These are phyloP conservation scores for Amblyornis subalaris DNA, from an alignment of 2,113 vertebrate genomes.

Conservation along the genomic window DNA sequence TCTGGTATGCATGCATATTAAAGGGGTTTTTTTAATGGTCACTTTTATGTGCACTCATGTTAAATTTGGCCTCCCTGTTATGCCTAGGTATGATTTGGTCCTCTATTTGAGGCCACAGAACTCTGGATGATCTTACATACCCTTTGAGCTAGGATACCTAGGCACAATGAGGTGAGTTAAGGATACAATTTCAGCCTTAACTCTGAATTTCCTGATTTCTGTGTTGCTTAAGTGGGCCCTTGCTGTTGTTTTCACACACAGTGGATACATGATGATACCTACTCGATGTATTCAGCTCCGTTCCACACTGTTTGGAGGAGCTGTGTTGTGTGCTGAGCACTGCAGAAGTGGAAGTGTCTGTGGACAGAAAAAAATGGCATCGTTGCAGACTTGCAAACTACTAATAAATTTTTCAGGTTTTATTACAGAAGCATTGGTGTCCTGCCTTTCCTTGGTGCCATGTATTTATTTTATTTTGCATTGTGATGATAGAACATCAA, in stretches of 20 bases:
- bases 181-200: slow-evolving; percentile 58
- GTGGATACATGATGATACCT: not conserved
- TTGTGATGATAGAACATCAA: not conserved
- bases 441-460: not conserved
- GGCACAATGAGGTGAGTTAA: slow-evolving; percentile 65
- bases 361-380: not conserved
- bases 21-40: not conserved
- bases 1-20: slow-evolving; percentile 35
- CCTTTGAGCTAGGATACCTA: slow-evolving; percentile 69
- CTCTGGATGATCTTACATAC: slow-evolving; percentile 59
- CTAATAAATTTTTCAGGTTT: not conserved
- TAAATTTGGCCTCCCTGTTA: slow-evolving; percentile 64
- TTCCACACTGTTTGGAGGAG: not conserved
- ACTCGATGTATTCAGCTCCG: not conserved
- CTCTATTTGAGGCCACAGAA: slow-evolving; percentile 56
- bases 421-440: not conserved
- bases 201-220: slow-evolving; percentile 50
- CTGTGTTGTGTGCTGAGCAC: not conserved
- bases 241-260: not conserved
- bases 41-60: slow-evolving; percentile 33
- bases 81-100: slow-evolving; percentile 64
- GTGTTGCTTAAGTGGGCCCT: not conserved
- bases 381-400: not conserved
- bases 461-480: not conserved
- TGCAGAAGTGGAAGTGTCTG: not conserved